Evolutionary conservation across 2,797 vertebrate species (phyloP).

Genomic region (Pampus argenteus): DNA sequence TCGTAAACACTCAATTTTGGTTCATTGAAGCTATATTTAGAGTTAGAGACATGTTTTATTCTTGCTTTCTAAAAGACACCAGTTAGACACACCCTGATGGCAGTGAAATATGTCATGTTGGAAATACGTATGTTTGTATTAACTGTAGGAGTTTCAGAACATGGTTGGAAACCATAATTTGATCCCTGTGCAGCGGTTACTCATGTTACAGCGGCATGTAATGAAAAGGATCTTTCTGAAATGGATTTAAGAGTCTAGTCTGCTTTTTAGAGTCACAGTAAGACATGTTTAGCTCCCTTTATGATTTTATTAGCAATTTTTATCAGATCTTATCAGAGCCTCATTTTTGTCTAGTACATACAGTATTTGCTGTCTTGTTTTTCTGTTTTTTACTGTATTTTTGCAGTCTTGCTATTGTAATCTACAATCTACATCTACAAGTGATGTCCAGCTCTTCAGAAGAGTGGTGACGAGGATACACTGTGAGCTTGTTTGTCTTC

Average conservation of each 20-base stretch:
- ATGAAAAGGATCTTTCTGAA: conserved; percentile 48
- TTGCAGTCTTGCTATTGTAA: too few species aligned
- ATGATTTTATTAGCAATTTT: conserved; percentile 3
- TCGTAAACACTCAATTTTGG: conserved; percentile 75
- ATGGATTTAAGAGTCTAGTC: conserved; percentile 15
- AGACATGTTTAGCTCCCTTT: neutral
- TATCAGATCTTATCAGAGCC: neutral
- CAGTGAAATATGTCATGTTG: conserved; percentile 38
- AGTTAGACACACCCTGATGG: conserved; percentile 61
- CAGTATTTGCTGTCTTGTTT: too few species aligned
- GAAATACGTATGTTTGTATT: conserved; percentile 60
- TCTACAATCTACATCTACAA: too few species aligned
- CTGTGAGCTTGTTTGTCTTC: too few species aligned
- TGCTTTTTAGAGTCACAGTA: conserved; percentile 15
- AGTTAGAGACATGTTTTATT: conserved; percentile 47
- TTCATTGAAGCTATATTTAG: conserved; percentile 65
- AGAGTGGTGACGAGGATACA: too few species aligned
- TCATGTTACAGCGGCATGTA: conserved; percentile 36
- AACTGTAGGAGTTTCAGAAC: conserved; percentile 48
- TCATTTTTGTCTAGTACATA: neutral
- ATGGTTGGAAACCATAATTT: conserved; percentile 63
- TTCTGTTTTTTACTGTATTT: too few species aligned
- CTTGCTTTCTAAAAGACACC: conserved; percentile 34
- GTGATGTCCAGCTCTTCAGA: too few species aligned
- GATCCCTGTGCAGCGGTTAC: conserved; percentile 43